Evolutionary conservation across 2,888 invertebrate species (phyloP), one percentile per base, ranked within the genome.

Genomic region (Lypha dubia): DNA sequence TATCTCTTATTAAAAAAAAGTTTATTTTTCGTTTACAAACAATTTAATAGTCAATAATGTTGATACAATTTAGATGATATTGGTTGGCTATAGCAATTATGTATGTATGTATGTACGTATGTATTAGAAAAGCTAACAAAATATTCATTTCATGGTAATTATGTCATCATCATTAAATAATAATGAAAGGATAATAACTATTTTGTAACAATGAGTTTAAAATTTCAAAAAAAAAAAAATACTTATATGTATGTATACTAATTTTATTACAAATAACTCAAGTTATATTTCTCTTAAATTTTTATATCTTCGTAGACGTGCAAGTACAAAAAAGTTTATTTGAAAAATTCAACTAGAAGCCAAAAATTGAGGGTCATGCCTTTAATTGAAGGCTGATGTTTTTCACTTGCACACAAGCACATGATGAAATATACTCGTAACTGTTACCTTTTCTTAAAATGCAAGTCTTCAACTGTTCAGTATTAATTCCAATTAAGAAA

Each of bases 131-230:
- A 51, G 58, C 65, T 74, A 67, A 60, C 51, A 32, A 51, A 51
- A 60, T 63, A 56, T 44, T 53, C 60, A 74, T 67, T 74, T 67
- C 58, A 51, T 51, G 35, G 9, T 53, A 58, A 80, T 80, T 60
- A 65, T 38, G 58, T 58, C 63, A 71, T 71, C 35, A 71, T 76
- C 76, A 63, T 76, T 76, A 67, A 76, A 76, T 58, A 76, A 49
- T 76, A 76, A 76, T 76, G 76, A 53, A 35, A 46, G n/a, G 17
- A 44, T 24, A 44, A 60, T 67, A 24, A 60, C 4, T 41, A 44
- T 62, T 53, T 70, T 22, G 20, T 5, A 79, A 70, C 44, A 70
- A 44, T 79, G 60, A 24, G 22, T 22, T 22, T 11, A 28, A n/a
- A 60, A 60, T 32, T 38, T 17, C 28, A 28, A 53, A 13, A 46